phyloP scores from a whole-genome alignment of 37 sponge, comb jelly and placozoan genomes.

The Sycon ciliatum region DNA sequence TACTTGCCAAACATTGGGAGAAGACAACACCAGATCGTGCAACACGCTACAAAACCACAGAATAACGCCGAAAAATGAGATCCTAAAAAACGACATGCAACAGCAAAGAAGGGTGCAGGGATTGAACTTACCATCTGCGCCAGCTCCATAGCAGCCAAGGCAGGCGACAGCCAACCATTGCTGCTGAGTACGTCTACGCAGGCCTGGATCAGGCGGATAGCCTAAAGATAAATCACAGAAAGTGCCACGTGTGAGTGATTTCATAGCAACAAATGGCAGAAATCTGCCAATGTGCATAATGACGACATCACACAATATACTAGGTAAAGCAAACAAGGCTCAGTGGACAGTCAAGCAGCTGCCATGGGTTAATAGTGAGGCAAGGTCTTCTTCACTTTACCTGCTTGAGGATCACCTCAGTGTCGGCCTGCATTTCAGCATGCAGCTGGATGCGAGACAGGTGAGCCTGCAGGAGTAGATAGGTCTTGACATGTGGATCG shows the following conservation, averaged over 20 bases:
- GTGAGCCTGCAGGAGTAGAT: constrained; percentile 93
- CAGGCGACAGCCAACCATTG: constrained; percentile 92
- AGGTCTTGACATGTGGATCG: constrained; percentile 88
- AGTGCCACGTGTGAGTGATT: neutral
- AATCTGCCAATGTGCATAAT: neutral
- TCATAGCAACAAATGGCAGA: neutral
- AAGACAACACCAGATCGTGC: neutral
- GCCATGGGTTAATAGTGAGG: too few species aligned
- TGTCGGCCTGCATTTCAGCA: constrained; percentile 91
- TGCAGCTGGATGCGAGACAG: constrained; percentile 83
- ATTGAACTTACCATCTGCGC: constrained; percentile 74
- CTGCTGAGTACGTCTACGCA: constrained; percentile 99
- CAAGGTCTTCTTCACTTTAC: constrained; percentile 16
- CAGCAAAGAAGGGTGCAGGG: neutral
- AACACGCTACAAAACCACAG: neutral
- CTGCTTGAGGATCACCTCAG: constrained; percentile 81
- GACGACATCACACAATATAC: neutral
- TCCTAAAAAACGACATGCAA: neutral
- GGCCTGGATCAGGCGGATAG: constrained; percentile 76
- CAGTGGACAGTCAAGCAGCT: neutral
- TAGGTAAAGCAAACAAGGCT: neutral
- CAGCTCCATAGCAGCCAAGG: constrained; percentile 93
- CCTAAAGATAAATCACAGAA: constrained; percentile 34
- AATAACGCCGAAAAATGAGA: neutral
- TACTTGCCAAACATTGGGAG: too few species aligned